These are phyloP conservation scores for Goniozus legneri DNA, from an alignment of 1,140 invertebrate genomes.

Conservation along the genomic window DNA sequence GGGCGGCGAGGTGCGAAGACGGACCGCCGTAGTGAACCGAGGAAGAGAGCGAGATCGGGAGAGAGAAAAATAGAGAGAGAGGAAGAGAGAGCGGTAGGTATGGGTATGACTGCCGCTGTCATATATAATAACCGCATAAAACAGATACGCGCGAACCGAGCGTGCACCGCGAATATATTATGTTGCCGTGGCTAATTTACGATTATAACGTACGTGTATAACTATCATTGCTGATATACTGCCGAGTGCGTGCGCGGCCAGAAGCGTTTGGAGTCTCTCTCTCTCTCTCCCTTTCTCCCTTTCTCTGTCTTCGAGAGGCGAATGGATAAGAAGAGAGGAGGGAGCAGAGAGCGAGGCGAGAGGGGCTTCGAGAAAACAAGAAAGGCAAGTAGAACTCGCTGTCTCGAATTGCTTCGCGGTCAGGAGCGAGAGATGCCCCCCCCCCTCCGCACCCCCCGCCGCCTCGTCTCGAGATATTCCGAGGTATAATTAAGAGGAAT, in stretches of 20 bases:
- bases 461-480: too few species aligned
- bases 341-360: neutral
- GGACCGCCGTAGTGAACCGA: neutral
- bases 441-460: too few species aligned
- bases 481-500: neutral
- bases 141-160: constrained; percentile 54
- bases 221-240: constrained; percentile 57
- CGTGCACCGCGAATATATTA: constrained; percentile 54
- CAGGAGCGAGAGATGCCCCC: neutral
- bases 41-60: neutral
- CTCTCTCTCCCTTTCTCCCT: neutral
- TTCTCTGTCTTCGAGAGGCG: neutral
- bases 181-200: constrained; percentile 56
- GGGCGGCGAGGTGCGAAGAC: too few species aligned
- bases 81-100: constrained; percentile 26
- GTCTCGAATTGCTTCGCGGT: neutral
- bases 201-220: constrained; percentile 58
- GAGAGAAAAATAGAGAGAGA: neutral
- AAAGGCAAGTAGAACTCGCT: neutral
- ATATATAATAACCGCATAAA: constrained; percentile 58
- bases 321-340: neutral
- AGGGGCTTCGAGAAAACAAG: neutral
- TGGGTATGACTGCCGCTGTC: constrained; percentile 55
- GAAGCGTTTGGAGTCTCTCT: constrained; percentile 18
- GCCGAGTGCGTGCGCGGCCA: constrained; percentile 30